These are phyloP conservation scores for Tubiluchus corallicola DNA, from an alignment of 2,888 invertebrate species.

Conservation along the genomic window DNA sequence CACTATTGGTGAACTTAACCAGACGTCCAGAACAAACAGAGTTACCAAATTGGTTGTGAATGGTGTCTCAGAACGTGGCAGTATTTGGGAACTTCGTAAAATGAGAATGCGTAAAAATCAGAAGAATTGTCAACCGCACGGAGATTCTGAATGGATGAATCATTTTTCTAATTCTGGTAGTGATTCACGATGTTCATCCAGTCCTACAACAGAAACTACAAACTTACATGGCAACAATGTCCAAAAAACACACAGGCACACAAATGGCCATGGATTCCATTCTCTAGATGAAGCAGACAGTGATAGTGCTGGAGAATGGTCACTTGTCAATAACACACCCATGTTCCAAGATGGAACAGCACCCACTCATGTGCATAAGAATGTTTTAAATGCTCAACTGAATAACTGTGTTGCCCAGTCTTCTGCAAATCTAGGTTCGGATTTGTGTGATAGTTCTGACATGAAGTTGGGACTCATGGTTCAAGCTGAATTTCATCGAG, in stretches of 20 bases:
- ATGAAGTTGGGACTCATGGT: neutral
- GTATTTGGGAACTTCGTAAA: neutral
- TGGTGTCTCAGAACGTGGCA: neutral
- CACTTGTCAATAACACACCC: neutral
- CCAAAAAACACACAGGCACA: no score
- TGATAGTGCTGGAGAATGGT: neutral
- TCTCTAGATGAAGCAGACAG: no score
- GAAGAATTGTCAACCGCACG: neutral
- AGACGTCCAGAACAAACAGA: no score
- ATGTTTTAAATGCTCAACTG: neutral
- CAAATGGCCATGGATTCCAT: no score
- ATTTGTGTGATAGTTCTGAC: no score
- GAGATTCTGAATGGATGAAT: no score
- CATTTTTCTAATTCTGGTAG: neutral
- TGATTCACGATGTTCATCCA: neutral
- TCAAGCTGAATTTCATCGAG: neutral
- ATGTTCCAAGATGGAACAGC: neutral
- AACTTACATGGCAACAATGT: neutral
- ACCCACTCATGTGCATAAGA: neutral
- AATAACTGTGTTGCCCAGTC: neutral
- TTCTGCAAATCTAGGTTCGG: neutral
- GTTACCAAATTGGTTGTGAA: no score
- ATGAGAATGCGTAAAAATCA: neutral
- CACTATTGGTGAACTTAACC: no score
- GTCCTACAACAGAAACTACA: no score